Evolutionary conservation across 2,888 invertebrate genomes (phyloP), one percentile per base, ranked within the genome.

Genomic region (Aethes cnicana): DNA sequence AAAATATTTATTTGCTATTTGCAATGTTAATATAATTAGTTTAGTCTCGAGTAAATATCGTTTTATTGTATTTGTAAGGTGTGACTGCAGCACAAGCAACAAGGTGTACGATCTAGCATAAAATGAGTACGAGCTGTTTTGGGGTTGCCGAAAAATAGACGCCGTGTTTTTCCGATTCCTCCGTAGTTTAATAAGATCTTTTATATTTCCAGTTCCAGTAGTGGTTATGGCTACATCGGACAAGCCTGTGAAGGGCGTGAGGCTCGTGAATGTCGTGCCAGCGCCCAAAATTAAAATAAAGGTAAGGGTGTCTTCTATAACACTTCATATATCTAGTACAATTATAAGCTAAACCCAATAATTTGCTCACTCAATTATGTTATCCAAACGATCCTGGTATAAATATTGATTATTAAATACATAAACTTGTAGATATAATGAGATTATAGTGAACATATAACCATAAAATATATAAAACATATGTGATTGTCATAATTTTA

Each of bases 1-100:
- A 81, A n/a, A 80, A 83, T 78, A 74, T 73, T 66, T 71, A 64
- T 69, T 76, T 78, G 77, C n/a, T n/a, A n/a, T n/a, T n/a, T n/a
- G n/a, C n/a, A n/a, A n/a, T n/a, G 73, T 72, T 81, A 72, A 69
- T 66, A 63, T 14, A 23, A 32, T 41, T 48, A 41, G 41, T 18
- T 25, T 41, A 25, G 32, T 46, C 58, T 78, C 83, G 79, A 75
- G 81, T 81, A 78, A 80, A 62, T 68, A 69, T 66, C 49, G 26
- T 47, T 56, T 56, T 43, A 18, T 57, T 60, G 62, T 59, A 49
- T 57, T 60, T n/a, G n/a, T n/a, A n/a, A n/a, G n/a, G n/a, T n/a
- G n/a, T n/a, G n/a, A n/a, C n/a, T n/a, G n/a, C n/a, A n/a, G n/a
- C n/a, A n/a, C n/a, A n/a, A n/a, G n/a, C n/a, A n/a, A n/a, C n/a